These are phyloP conservation scores for Rhizomys pruinosus DNA, from an alignment of 2,113 vertebrate species.

Conservation along the genomic window DNA sequence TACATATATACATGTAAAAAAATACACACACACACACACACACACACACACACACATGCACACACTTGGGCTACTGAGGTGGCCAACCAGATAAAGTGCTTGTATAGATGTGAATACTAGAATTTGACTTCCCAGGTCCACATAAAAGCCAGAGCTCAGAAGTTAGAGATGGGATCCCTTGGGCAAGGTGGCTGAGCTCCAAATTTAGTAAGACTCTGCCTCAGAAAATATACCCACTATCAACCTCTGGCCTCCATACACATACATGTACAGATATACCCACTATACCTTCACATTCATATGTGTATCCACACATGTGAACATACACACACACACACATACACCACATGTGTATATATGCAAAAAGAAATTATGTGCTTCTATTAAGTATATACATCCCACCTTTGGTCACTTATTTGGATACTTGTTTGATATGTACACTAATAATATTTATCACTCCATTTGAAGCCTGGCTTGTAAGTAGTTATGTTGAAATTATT, in stretches of 20 bases:
- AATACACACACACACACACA: too few species aligned
- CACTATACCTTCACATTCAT: too few species aligned
- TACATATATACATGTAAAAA: too few species aligned
- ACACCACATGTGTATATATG: not conserved
- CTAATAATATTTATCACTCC: not conserved
- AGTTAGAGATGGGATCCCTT: not conserved
- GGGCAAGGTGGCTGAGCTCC: not conserved
- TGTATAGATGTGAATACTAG: not conserved
- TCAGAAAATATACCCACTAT: not conserved
- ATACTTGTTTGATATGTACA: not conserved
- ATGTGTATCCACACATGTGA: not conserved
- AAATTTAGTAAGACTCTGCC: not conserved
- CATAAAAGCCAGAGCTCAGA: not conserved
- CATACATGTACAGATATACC: not conserved
- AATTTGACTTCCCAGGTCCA: not conserved
- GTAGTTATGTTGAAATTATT: not conserved
- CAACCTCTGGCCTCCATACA: not conserved
- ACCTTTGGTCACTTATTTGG: not conserved
- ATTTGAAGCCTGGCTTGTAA: not conserved
- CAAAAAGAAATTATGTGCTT: not conserved
- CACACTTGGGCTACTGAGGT: not conserved
- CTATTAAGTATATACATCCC: not conserved
- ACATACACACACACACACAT: not conserved
- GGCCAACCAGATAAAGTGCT: not conserved
- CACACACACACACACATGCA: too few species aligned